These are phyloP conservation scores for Sebastes fasciatus DNA, from an alignment of 2,113 vertebrate species.

Conservation along the genomic window DNA sequence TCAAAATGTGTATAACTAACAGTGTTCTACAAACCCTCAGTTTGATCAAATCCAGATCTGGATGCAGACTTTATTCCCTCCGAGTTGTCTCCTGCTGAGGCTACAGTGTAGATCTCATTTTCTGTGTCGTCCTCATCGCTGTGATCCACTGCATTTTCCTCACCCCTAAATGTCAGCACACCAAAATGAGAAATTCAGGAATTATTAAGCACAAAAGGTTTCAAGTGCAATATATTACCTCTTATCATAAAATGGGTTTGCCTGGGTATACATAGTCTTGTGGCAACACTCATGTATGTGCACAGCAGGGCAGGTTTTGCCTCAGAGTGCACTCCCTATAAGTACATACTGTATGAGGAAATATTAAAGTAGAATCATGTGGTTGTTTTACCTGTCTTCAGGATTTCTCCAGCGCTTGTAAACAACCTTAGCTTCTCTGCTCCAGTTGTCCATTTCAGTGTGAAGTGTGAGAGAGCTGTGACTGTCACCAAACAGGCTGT, in stretches of 20 bases:
- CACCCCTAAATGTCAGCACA: slow-evolving; percentile 38
- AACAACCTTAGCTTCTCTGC: not conserved
- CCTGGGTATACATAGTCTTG: too few relatives aligned
- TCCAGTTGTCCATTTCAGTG: slow-evolving; percentile 53
- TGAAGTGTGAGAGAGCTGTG: not conserved
- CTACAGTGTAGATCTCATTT: slow-evolving; percentile 53
- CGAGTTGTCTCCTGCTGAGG: not conserved
- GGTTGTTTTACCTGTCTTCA: slow-evolving; percentile 45
- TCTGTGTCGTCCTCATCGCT: slow-evolving; percentile 52
- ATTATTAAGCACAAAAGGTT: not conserved
- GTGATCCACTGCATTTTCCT: not conserved
- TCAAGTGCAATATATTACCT: not conserved
- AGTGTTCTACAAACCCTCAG: slow-evolving; percentile 39
- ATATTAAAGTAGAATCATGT: not conserved
- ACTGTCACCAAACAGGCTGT: not conserved
- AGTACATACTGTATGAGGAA: not conserved
- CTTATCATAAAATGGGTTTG: not conserved
- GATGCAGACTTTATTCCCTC: not conserved
- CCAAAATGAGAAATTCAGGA: not conserved
- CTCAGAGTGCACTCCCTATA: too few relatives aligned
- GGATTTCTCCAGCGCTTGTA: slow-evolving; percentile 65
- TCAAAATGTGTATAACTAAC: not conserved
- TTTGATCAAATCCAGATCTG: not conserved
- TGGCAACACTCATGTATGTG: not conserved
- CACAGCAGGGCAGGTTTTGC: not conserved